Evolutionary conservation across 1,140 invertebrate species (phyloP).

Genomic region (Brachionus manjavacas): DNA sequence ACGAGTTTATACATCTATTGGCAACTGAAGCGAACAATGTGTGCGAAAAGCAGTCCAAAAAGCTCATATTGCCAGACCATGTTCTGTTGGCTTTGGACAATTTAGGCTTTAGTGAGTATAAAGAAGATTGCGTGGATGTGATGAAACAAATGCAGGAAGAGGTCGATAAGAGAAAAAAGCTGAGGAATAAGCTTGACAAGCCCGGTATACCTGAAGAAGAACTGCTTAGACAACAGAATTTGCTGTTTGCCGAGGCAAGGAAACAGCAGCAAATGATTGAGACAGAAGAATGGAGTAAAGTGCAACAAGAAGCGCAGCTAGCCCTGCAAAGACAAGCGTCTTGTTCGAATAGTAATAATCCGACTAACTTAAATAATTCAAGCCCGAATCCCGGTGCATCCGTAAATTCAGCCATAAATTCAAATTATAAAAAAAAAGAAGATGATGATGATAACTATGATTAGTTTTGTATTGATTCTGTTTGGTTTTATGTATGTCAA

Average conservation of each 20-base stretch:
- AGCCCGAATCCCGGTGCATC: not conserved
- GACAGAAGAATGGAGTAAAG: conserved; percentile 41
- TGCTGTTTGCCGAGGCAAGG: conserved; percentile 83
- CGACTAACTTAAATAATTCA: not conserved
- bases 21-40: conserved; percentile 19
- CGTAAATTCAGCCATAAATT: not conserved
- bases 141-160: conserved; percentile 91
- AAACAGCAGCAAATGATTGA: conserved; percentile 41
- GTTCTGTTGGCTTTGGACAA: conserved; percentile 73
- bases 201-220: conserved; percentile 95
- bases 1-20: conserved; percentile 38
- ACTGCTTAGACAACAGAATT: conserved; percentile 88
- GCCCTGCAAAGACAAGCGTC: conserved; percentile 32
- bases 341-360: not conserved
- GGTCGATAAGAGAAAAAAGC: conserved; percentile 81
- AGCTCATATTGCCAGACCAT: conserved; percentile 42
- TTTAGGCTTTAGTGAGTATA: conserved; percentile 86
- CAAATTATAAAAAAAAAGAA: conserved; percentile 2
- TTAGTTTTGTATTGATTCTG: conserved; percentile 3
- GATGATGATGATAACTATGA: conserved; percentile 22
- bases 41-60: conserved; percentile 42
- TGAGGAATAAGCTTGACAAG: conserved; percentile 89
- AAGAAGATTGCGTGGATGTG: conserved; percentile 84
- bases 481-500: not conserved
- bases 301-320: conserved; percentile 24